Evolutionary conservation across 2,888 invertebrate species (phyloP).

Genomic region (Sesia apiformis): DNA sequence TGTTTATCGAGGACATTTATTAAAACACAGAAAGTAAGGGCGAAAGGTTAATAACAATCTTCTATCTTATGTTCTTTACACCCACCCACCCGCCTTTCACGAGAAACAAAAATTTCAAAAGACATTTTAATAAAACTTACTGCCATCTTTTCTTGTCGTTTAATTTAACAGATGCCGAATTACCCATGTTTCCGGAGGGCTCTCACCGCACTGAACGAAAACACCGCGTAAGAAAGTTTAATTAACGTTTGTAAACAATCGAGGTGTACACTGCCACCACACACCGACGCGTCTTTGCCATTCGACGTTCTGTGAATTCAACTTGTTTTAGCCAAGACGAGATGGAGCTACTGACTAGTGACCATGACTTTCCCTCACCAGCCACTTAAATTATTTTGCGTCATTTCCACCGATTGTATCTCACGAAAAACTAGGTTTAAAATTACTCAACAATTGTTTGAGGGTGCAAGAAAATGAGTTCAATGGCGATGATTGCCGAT

Average conservation of each 20-base stretch:
- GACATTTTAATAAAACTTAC: slow-evolving; percentile 33
- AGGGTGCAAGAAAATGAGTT: neutral
- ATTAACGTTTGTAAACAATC: neutral
- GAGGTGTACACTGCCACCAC: neutral
- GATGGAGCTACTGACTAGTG: slow-evolving; percentile 16
- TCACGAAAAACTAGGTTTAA: neutral
- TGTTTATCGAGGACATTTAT: too few relatives aligned
- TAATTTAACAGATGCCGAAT: slow-evolving; percentile 57
- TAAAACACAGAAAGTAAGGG: too few relatives aligned
- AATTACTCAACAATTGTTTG: neutral
- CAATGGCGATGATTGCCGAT: neutral
- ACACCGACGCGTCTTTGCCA: slow-evolving; percentile 31
- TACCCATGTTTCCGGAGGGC: slow-evolving; percentile 39
- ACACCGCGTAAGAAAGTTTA: slow-evolving; percentile 6
- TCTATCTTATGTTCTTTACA: too few relatives aligned
- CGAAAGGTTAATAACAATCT: too few relatives aligned
- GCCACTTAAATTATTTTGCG: slow-evolving; percentile 8
- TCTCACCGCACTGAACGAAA: slow-evolving; percentile 2
- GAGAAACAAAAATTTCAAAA: neutral
- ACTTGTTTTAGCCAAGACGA: neutral
- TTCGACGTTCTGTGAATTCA: slow-evolving; percentile 21
- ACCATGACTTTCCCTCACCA: slow-evolving; percentile 60
- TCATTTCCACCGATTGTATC: slow-evolving; percentile 28
- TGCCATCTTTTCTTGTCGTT: slow-evolving; percentile 62
- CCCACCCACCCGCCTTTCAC: neutral